Evolutionary conservation across 2,888 invertebrate genomes (phyloP).

Genomic region (Papilio demoleus): DNA sequence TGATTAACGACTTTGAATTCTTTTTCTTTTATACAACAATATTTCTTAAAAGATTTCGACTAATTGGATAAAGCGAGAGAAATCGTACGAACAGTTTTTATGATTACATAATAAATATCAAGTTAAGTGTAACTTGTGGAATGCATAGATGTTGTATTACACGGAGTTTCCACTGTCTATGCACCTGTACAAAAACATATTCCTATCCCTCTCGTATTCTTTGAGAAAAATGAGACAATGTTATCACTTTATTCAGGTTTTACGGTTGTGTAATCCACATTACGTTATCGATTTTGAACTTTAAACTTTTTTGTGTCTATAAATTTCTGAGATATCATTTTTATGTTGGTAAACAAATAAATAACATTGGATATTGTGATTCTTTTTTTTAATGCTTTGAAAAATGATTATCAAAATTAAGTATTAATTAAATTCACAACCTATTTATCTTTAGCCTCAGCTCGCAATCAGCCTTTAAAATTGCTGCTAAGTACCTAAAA

Average conservation of each 20-base stretch:
- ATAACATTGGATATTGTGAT: too few species aligned
- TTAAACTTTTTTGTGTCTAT: not conserved
- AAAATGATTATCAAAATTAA: too few species aligned
- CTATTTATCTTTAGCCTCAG: too few species aligned
- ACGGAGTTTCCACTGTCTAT: not conserved
- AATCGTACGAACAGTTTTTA: constrained; percentile 46
- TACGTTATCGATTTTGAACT: too few species aligned
- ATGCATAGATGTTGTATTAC: constrained; percentile 12
- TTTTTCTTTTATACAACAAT: constrained; percentile 51
- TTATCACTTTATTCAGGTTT: not conserved
- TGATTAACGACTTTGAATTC: constrained; percentile 67
- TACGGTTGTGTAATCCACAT: too few species aligned
- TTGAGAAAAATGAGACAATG: not conserved
- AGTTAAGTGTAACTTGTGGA: constrained; percentile 48
- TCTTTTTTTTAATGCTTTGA: not conserved
- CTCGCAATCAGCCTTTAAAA: too few species aligned
- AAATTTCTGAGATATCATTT: not conserved
- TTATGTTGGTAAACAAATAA: not conserved
- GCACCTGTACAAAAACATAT: not conserved
- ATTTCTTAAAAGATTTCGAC: constrained; percentile 48
- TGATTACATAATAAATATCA: constrained; percentile 31
- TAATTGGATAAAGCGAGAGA: constrained; percentile 61
- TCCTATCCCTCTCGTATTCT: not conserved
- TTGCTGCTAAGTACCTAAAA: too few species aligned
- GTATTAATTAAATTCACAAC: too few species aligned